Evolutionary conservation across 2,888 invertebrate species (phyloP).

Genomic region (Lomographa bimaculata): DNA sequence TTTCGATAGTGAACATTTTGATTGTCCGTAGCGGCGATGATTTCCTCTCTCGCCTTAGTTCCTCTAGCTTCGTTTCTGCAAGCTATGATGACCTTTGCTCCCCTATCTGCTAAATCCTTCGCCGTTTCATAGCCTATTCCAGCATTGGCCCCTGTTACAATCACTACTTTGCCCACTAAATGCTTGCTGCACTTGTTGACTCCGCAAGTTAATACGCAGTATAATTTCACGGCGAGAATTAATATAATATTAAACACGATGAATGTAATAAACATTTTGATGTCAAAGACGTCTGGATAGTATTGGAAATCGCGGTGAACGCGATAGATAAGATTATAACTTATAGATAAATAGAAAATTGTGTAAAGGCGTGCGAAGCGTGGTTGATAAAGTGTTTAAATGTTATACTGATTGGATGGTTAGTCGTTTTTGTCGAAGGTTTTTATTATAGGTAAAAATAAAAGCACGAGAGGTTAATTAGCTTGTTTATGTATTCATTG

Average conservation of each 20-base stretch:
- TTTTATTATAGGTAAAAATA: too few relatives aligned
- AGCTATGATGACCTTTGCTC: conserved; percentile 91
- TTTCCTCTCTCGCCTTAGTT: conserved; percentile 68
- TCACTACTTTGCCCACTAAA: conserved; percentile 91
- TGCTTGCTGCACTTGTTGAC: conserved; percentile 55
- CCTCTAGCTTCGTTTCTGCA: conserved; percentile 89
- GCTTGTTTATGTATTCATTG: too few relatives aligned
- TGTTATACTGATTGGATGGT: too few relatives aligned
- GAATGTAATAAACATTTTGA: conserved; percentile 38
- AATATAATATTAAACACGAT: conserved; percentile 34
- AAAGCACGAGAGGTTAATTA: too few relatives aligned
- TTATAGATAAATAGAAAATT: too few relatives aligned
- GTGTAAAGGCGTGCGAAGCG: too few relatives aligned
- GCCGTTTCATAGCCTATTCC: conserved; percentile 92
- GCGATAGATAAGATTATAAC: too few relatives aligned
- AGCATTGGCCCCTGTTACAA: conserved; percentile 92
- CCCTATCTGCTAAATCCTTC: conserved; percentile 87
- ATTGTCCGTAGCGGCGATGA: conserved; percentile 52
- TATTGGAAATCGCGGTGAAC: too few relatives aligned
- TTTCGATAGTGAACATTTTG: conserved; percentile 59
- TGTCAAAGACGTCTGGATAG: too few relatives aligned
- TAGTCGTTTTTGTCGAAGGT: too few relatives aligned
- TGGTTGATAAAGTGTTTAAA: too few relatives aligned
- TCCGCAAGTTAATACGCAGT: conserved; percentile 50
- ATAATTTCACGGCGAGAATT: conserved; percentile 34